Conservation (phyloP, 2,888 invertebrate species). For the Acleris laterana region DNA sequence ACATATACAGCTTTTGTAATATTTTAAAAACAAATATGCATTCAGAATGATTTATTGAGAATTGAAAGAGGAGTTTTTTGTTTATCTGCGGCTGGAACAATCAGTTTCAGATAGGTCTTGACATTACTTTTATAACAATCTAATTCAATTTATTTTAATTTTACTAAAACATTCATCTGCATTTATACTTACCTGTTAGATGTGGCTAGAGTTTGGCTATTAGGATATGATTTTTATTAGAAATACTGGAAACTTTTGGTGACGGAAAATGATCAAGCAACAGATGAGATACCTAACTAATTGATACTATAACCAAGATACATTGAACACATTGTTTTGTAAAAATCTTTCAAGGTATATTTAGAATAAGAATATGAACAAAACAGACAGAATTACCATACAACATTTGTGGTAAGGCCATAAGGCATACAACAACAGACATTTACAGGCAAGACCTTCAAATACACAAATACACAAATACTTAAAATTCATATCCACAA, state of each 20-base stretch:
- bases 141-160: too few relatives aligned
- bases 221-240: background rate
- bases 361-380: background rate
- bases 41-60: slow-evolving; percentile 21
- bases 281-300: background rate
- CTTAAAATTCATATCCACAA: slow-evolving; percentile 32
- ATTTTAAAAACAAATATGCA: slow-evolving; percentile 15
- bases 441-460: slow-evolving; percentile 33
- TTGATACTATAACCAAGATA: too few relatives aligned
- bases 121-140: too few relatives aligned
- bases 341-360: too few relatives aligned
- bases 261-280: background rate
- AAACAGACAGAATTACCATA: slow-evolving; percentile 20
- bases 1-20: slow-evolving; percentile 21
- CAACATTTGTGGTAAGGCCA: slow-evolving; percentile 23
- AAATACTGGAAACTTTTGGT: background rate
- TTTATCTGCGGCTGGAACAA: slow-evolving; percentile 1
- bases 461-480: slow-evolving; percentile 32
- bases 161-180: too few relatives aligned
- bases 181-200: too few relatives aligned
- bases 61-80: slow-evolving; percentile 5
- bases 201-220: too few relatives aligned
- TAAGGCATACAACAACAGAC: slow-evolving; percentile 32
- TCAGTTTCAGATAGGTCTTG: background rate
- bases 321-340: too few relatives aligned